A percentile compares a stretch with the other conserved stretches of the same genome.
These are phyloP conservation scores for Drosophila funebris DNA, from an alignment of 1,140 invertebrate species.

Conservation along the genomic window DNA sequence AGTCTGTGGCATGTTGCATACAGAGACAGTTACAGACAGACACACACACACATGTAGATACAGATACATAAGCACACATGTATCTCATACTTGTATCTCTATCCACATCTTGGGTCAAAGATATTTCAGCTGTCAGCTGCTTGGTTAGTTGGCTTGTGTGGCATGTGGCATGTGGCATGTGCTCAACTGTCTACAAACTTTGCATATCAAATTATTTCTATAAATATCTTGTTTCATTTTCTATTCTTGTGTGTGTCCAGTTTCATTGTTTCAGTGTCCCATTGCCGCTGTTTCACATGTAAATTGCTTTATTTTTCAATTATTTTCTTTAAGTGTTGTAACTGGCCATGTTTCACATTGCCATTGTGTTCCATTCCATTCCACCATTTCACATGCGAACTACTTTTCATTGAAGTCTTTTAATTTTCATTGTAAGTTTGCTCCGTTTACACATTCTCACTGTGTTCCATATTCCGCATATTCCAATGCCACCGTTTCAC, in stretches of 20 bases:
- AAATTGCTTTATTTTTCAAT: not conserved
- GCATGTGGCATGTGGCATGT: not conserved
- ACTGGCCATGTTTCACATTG: too few relatives aligned
- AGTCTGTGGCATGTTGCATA: not conserved
- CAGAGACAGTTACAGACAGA: too few relatives aligned
- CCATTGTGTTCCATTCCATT: not conserved
- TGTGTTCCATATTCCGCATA: too few relatives aligned
- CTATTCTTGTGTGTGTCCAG: not conserved
- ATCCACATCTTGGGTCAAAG: not conserved
- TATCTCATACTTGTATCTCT: not conserved
- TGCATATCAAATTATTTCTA: slow-evolving; percentile 2
- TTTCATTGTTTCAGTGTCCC: not conserved
- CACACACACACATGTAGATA: not conserved
- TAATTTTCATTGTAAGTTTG: too few relatives aligned
- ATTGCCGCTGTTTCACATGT: not conserved
- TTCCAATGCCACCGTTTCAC: not conserved
- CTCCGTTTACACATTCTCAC: not conserved
- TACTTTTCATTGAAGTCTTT: too few relatives aligned
- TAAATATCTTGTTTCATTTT: slow-evolving; percentile 5
- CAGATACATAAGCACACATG: not conserved
- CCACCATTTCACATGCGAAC: too few relatives aligned
- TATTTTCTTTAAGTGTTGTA: too few relatives aligned
- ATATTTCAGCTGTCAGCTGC: not conserved
- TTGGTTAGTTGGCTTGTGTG: not conserved
- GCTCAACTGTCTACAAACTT: not conserved